phyloP scores from a whole-genome alignment of 2,888 invertebrate species.

The Drosophila hamatofila region DNA sequence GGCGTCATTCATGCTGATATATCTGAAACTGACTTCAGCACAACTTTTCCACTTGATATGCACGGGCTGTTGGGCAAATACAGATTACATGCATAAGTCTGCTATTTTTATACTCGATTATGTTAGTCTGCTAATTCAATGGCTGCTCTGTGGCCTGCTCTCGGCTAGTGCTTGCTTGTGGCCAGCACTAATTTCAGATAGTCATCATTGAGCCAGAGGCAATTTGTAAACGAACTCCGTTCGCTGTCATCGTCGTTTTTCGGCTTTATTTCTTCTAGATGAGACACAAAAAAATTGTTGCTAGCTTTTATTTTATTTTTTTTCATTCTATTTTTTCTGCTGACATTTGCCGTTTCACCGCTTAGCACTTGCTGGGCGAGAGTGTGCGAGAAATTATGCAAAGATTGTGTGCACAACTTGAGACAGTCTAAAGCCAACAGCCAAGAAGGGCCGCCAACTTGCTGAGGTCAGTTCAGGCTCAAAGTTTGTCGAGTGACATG shows the following conservation, averaged over 20 bases:
- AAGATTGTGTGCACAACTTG: slow-evolving; percentile 75
- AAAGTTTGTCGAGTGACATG: slow-evolving; percentile 77
- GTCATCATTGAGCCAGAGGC: slow-evolving; percentile 47
- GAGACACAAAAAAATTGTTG: slow-evolving; percentile 40
- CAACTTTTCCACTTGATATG: slow-evolving; percentile 23
- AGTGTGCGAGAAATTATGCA: slow-evolving; percentile 65
- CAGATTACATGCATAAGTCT: slow-evolving; percentile 43
- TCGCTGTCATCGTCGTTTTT: slow-evolving; percentile 24
- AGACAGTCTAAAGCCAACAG: slow-evolving; percentile 40
- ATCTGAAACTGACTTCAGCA: neutral
- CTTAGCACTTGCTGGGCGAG: slow-evolving; percentile 30
- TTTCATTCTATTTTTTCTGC: slow-evolving; percentile 42
- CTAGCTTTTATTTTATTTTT: slow-evolving; percentile 35
- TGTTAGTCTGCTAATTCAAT: slow-evolving; percentile 44
- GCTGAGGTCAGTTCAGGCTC: slow-evolving; percentile 54
- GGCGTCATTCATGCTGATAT: neutral
- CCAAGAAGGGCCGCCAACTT: slow-evolving; percentile 53
- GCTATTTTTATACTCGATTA: slow-evolving; percentile 41
- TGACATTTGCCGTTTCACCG: slow-evolving; percentile 61
- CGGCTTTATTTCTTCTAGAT: slow-evolving; percentile 17
- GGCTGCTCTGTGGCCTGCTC: neutral
- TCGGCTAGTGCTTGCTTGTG: neutral
- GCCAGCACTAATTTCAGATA: slow-evolving; percentile 46
- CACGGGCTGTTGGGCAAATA: slow-evolving; percentile 21
- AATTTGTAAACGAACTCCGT: slow-evolving; percentile 38